A percentile compares a stretch with the other conserved stretches of the same genome.
These are phyloP conservation scores for Protula sp. DNA, from an alignment of 2,888 invertebrate species.

Conservation along the genomic window DNA sequence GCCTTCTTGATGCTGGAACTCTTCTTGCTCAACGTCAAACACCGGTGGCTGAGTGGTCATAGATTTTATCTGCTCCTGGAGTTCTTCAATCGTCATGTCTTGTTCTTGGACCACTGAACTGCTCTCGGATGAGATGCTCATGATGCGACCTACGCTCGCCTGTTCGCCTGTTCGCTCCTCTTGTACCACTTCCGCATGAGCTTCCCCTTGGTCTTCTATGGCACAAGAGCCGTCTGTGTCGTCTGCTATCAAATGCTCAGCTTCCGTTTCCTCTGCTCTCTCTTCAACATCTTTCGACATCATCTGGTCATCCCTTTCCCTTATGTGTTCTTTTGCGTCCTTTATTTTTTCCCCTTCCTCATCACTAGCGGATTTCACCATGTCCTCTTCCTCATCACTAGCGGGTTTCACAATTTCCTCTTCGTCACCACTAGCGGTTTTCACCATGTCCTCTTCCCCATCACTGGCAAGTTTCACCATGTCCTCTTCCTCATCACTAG, in stretches of 20 bases:
- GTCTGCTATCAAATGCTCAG: too few relatives aligned
- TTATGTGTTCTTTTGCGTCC: too few relatives aligned
- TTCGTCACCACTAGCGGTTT: neutral
- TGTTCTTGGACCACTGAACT: neutral
- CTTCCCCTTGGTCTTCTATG: constrained; percentile 6
- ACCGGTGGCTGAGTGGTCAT: neutral
- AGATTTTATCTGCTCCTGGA: neutral
- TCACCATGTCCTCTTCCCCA: too few relatives aligned
- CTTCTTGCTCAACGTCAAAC: neutral
- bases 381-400: too few relatives aligned
- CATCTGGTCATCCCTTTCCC: too few relatives aligned
- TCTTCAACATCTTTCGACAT: neutral
- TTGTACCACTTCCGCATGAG: neutral
- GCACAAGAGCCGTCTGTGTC: too few relatives aligned
- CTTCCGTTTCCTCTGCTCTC: neutral
- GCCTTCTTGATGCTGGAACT: neutral
- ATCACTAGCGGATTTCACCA: too few relatives aligned
- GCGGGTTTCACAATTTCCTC: constrained; percentile 1
- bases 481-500: too few relatives aligned
- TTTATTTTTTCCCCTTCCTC: too few relatives aligned
- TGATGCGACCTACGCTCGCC: neutral
- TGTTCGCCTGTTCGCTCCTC: neutral
- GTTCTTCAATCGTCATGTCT: neutral
- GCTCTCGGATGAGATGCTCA: constrained; percentile 1
- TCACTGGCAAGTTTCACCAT: too few relatives aligned